Evolutionary conservation across 2,888 invertebrate species (phyloP).

Genomic region (Hirtodrosophila alboralis): DNA sequence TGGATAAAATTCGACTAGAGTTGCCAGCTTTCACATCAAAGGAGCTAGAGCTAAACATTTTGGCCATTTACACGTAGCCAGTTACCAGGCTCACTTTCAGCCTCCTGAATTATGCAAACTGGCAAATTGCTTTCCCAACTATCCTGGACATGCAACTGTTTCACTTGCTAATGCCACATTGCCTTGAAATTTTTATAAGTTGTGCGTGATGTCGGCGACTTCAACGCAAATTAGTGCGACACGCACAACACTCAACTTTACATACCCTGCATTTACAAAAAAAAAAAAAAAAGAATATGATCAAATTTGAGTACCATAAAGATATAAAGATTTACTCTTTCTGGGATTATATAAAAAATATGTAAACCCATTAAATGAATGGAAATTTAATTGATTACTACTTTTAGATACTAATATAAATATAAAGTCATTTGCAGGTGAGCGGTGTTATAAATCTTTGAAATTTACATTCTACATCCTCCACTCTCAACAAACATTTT

Average conservation of each 20-base stretch:
- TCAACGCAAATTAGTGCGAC: constrained; percentile 67
- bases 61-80: constrained; percentile 21
- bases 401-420: no score
- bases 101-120: constrained; percentile 63
- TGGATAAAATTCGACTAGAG: constrained; percentile 21
- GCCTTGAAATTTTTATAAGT: constrained; percentile 66
- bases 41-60: neutral
- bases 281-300: no score
- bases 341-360: no score
- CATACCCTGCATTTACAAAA: constrained; percentile 10
- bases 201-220: constrained; percentile 62
- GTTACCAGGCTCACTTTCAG: constrained; percentile 8
- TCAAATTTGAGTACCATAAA: no score
- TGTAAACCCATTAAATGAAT: no score
- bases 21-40: neutral
- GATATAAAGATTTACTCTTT: no score
- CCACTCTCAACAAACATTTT: no score
- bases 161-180: constrained; percentile 27
- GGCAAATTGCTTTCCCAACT: constrained; percentile 63
- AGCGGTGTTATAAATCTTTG: no score
- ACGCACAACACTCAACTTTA: constrained; percentile 55
- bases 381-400: no score
- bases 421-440: no score
- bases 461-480: no score
- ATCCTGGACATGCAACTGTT: constrained; percentile 68